phyloP scores from a whole-genome alignment of 2,797 vertebrate genomes.

The Dipus sagitta region DNA sequence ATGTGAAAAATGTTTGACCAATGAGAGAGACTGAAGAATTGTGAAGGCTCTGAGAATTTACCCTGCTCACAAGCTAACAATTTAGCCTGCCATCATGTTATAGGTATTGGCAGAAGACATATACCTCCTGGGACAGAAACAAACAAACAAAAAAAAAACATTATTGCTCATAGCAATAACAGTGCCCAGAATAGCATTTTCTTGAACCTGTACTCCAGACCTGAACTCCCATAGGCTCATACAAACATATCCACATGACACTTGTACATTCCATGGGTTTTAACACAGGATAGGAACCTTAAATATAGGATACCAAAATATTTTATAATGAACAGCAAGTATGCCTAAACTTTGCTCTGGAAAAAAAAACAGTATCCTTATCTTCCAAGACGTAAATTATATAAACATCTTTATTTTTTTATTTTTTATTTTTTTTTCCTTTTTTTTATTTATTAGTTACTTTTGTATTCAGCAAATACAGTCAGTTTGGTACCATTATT shows the following conservation, averaged over 20 bases:
- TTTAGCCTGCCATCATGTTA: background rate
- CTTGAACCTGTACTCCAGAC: background rate
- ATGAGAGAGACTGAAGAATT: conserved; percentile 25
- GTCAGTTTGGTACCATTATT: too few species aligned
- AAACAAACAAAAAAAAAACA: background rate
- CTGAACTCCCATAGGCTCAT: background rate
- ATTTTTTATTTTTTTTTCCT: too few species aligned
- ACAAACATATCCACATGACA: background rate
- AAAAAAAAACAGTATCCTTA: conserved; percentile 37
- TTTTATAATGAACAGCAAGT: background rate
- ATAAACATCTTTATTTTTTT: background rate
- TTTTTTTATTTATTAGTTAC: too few species aligned
- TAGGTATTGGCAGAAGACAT: background rate
- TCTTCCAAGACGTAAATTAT: conserved; percentile 7
- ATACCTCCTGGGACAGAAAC: conserved; percentile 2
- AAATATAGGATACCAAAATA: conserved; percentile 22
- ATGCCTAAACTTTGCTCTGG: background rate
- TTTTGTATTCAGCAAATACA: too few species aligned
- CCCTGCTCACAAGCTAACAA: conserved; percentile 32
- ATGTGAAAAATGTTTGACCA: background rate
- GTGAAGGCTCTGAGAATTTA: conserved; percentile 30
- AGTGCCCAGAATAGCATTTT: conserved; percentile 38
- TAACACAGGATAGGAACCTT: background rate
- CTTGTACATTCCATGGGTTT: background rate
- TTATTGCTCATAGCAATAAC: background rate